A percentile compares a stretch with the other conserved stretches of the same genome.
phyloP scores from a whole-genome alignment of 92 coral and sea anemone species.

The Heteractis magnifica region DNA sequence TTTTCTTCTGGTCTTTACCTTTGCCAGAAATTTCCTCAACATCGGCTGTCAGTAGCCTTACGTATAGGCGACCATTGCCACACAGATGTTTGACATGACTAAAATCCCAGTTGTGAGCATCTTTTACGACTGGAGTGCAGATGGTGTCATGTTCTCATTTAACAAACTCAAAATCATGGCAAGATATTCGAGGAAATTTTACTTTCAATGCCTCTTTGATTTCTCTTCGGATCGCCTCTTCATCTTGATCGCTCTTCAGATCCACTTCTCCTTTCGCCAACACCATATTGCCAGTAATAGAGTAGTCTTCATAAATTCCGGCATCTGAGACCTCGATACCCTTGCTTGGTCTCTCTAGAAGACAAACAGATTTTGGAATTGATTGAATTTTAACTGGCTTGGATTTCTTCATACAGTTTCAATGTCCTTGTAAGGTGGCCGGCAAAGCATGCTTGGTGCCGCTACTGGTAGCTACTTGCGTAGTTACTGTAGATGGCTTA shows the following conservation, averaged over 20 bases:
- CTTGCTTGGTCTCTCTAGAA: constrained; percentile 46
- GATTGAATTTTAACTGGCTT: constrained; percentile 36
- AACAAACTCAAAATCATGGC: constrained; percentile 50
- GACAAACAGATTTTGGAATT: constrained; percentile 49
- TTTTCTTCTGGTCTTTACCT: constrained; percentile 16
- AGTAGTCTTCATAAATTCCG: constrained; percentile 47
- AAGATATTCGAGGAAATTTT: constrained; percentile 32
- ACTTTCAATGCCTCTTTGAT: constrained; percentile 25
- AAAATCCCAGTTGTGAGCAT: constrained; percentile 24
- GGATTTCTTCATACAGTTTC: constrained; percentile 30
- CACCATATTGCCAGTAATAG: constrained; percentile 51
- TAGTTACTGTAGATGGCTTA: not conserved
- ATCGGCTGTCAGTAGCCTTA: constrained; percentile 10
- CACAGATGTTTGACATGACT: constrained; percentile 21
- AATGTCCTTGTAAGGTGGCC: constrained; percentile 18
- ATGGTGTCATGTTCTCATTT: constrained; percentile 42
- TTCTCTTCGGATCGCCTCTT: constrained; percentile 47
- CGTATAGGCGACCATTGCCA: constrained; percentile 23
- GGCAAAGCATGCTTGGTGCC: not conserved
- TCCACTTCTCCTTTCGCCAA: constrained; percentile 50
- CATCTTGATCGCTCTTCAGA: constrained; percentile 38
- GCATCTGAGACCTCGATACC: constrained; percentile 43
- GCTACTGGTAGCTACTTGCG: not conserved
- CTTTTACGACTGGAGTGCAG: constrained; percentile 28
- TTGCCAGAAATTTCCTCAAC: constrained; percentile 35